phyloP scores from a whole-genome alignment of 2,113 vertebrate species.

The Coreoperca whiteheadi region DNA sequence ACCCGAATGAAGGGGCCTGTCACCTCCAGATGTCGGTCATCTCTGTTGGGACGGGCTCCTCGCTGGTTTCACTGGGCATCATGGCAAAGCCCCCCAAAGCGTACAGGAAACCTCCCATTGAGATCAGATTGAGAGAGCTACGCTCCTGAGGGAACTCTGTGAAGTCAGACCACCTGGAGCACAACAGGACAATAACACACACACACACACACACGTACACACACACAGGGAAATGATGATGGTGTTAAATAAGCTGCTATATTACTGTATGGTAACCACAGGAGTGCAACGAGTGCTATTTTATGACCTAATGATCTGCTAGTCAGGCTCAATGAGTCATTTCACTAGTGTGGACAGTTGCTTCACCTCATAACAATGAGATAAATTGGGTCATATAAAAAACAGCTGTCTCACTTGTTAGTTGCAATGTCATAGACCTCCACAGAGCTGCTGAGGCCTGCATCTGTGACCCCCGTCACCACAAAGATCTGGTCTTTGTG shows the following conservation, averaged over 20 bases:
- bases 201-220: conserved; percentile 6
- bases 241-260: conserved; percentile 30
- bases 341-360: conserved; percentile 44
- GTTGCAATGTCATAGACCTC: conserved; percentile 92
- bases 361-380: conserved; percentile 13
- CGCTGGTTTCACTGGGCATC: conserved; percentile 89
- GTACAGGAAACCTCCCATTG: conserved; percentile 87
- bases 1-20: conserved; percentile 24
- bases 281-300: conserved; percentile 11
- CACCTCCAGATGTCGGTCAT: conserved; percentile 97
- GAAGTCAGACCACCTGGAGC: conserved; percentile 90
- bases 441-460: conserved; percentile 88
- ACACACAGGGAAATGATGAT: conserved; percentile 14
- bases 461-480: conserved; percentile 91
- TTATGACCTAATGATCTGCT: conserved; percentile 50
- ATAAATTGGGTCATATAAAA: conserved; percentile 33
- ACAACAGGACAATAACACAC: conserved; percentile 41
- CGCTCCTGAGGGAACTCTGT: conserved; percentile 95
- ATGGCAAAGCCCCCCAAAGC: conserved; percentile 95
- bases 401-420: conserved; percentile 85
- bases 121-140: conserved; percentile 92
- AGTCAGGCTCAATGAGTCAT: conserved; percentile 33
- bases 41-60: conserved; percentile 92
- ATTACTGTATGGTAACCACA: conserved; percentile 12
- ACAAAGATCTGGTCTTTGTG: conserved; percentile 91